Conservation (phyloP, 2,113 vertebrate species). For the Gasterosteus nipponicus region DNA sequence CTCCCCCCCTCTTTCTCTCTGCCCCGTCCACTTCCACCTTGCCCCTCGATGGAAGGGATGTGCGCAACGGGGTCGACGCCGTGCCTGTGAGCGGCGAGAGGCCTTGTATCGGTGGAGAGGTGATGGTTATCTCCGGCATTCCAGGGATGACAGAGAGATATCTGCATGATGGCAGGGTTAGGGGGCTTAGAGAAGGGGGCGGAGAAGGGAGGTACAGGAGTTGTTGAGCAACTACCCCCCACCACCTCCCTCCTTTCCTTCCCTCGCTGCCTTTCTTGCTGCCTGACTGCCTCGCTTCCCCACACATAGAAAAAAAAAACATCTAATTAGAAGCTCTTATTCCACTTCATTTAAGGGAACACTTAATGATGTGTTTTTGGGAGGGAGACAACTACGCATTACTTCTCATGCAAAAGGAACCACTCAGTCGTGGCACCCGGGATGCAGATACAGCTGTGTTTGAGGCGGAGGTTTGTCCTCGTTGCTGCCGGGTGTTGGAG, state of each 20-base stretch:
- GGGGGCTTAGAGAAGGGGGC: constrained; percentile 68
- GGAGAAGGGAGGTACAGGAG: constrained; percentile 63
- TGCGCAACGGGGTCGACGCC: constrained; percentile 65
- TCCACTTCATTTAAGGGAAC: constrained; percentile 85
- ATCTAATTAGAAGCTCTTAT: constrained; percentile 85
- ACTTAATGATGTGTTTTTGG: constrained; percentile 81
- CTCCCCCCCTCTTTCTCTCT: constrained; percentile 30
- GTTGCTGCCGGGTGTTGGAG: constrained; percentile 47
- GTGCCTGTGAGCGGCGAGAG: constrained; percentile 67
- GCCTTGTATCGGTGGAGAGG: constrained; percentile 85
- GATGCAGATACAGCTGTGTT: constrained; percentile 79
- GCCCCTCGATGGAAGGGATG: constrained; percentile 58
- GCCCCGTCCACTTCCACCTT: constrained; percentile 46
- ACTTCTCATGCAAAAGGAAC: constrained; percentile 77
- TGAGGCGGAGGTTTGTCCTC: constrained; percentile 58
- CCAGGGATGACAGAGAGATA: constrained; percentile 89
- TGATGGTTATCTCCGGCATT: constrained; percentile 94
- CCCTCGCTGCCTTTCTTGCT: constrained; percentile 68
- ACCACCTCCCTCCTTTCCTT: constrained; percentile 38
- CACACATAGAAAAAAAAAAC: constrained; percentile 63
- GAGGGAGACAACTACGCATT: constrained; percentile 78
- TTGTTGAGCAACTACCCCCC: constrained; percentile 64
- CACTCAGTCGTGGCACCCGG: constrained; percentile 68
- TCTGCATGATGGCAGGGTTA: constrained; percentile 78
- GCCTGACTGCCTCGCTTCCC: constrained; percentile 77